Percentiles rank a stretch among this genome's conserved stretches.
Conservation (phyloP, 2,797 vertebrate genomes). For the Linurgus olivaceus region DNA sequence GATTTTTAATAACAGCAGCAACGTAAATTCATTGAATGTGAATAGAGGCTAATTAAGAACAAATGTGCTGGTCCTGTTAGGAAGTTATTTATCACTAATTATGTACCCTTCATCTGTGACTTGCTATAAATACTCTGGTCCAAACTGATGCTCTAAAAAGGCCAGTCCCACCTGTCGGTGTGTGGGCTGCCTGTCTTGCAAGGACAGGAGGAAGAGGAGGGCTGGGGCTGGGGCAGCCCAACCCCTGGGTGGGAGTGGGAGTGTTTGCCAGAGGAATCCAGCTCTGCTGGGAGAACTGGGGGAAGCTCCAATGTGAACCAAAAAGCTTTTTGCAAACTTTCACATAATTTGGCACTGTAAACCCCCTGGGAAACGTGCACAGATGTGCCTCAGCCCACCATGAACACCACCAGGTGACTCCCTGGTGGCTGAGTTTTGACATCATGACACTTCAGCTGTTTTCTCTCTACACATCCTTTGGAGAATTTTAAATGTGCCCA, state of each 20-base stretch:
- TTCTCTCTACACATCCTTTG: neutral
- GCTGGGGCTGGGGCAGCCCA: neutral
- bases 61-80: neutral
- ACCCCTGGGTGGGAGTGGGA: neutral
- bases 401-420: neutral
- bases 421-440: neutral
- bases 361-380: neutral
- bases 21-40: conserved; percentile 9
- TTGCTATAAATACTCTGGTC: neutral
- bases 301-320: neutral
- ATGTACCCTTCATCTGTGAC: neutral
- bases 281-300: neutral
- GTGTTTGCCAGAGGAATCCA: neutral
- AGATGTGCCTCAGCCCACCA: neutral
- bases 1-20: conserved; percentile 32
- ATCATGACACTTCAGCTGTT: neutral
- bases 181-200: neutral
- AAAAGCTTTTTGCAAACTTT: neutral
- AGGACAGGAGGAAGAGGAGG: neutral
- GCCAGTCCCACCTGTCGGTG: neutral
- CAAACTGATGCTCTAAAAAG: neutral
- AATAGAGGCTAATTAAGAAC: conserved; percentile 45
- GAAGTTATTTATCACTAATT: conserved; percentile 28
- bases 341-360: neutral
- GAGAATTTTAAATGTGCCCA: neutral